Conservation (phyloP, 2,888 invertebrate genomes). For the Lepidochitona cinerea region DNA sequence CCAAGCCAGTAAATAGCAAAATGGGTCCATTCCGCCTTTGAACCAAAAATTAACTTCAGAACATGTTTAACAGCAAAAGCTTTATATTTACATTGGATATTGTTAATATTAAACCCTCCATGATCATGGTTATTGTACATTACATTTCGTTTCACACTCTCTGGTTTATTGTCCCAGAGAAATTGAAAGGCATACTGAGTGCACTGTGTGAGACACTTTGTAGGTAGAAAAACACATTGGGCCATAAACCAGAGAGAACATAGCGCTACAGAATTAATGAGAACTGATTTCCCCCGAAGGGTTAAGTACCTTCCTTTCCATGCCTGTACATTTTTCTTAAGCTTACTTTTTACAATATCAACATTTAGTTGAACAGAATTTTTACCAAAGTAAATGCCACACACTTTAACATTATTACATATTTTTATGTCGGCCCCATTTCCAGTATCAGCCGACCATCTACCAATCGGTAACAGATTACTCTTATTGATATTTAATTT, state of each 20-base stretch:
- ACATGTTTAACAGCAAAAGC: background rate
- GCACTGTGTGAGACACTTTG: background rate
- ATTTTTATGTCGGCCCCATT: background rate
- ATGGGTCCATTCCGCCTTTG: background rate
- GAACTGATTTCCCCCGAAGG: background rate
- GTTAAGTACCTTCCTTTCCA: background rate
- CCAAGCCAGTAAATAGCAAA: constrained; percentile 6
- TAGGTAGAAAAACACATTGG: background rate
- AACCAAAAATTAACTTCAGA: constrained; percentile 1
- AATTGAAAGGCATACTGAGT: background rate
- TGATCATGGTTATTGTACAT: background rate
- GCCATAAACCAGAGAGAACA: background rate
- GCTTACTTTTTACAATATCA: background rate
- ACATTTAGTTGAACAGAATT: background rate
- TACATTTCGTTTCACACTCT: background rate
- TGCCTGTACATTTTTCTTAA: background rate
- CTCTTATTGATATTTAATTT: constrained; percentile 29
- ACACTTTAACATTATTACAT: background rate
- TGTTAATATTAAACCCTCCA: background rate
- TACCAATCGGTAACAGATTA: constrained; percentile 8
- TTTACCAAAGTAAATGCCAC: background rate
- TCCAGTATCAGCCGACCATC: background rate
- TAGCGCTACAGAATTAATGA: background rate
- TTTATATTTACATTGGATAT: background rate
- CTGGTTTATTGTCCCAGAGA: background rate